Base-by-base conservation (phyloP, 2,888 invertebrate genomes). In the Hirtodrosophila duncani region DNA sequence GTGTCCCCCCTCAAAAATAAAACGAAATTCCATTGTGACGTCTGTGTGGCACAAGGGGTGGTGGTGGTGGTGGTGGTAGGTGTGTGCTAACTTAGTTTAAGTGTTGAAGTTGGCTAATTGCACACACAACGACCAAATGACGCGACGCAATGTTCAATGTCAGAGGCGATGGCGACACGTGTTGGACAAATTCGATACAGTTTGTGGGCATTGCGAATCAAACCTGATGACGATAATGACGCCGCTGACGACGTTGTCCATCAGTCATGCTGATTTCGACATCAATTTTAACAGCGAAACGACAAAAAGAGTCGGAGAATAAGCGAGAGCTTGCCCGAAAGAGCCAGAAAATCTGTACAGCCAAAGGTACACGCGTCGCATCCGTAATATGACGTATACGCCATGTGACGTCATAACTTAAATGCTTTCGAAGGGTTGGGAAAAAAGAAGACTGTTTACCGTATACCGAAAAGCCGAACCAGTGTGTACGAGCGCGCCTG, bases 131-230 rank as follows among this genome's bases (percentile, higher is more conserved):
- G 37, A 11, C 29, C 37, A 23, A 20, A 24, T 26, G 37, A 37
- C 24, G 26, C 24, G 24, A 26, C 24, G 23, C 20, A 36, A 36
- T 36, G 34, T 7, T 8, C 33, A 33, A 4, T 33, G 33, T 17
- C 18, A 33, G 33, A 20, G 27, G 37, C 48, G 23, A 48, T 34
- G 24, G 17, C 33, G 49, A 24, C 56, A 49, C 56, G 56, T 60
- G 61, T 60, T 26, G 31, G 20, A 7, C 16, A 29, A 18, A 51
- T 53, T 42, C 17, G 48, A 9, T 26, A 23, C 24, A 48, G 29
- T 45, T 33, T 33, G 14, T 38, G 31, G 30, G 16, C 17, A 16
- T 30, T n/a, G 13, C 31, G 24, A 26, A 23, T 31, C 26, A 37
- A 56, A 56, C 56, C 23, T 17, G 26, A 5, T 14, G 9, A 27